Base-by-base conservation (phyloP, 1,140 invertebrate genomes). In the Lasaia peninsularis region DNA sequence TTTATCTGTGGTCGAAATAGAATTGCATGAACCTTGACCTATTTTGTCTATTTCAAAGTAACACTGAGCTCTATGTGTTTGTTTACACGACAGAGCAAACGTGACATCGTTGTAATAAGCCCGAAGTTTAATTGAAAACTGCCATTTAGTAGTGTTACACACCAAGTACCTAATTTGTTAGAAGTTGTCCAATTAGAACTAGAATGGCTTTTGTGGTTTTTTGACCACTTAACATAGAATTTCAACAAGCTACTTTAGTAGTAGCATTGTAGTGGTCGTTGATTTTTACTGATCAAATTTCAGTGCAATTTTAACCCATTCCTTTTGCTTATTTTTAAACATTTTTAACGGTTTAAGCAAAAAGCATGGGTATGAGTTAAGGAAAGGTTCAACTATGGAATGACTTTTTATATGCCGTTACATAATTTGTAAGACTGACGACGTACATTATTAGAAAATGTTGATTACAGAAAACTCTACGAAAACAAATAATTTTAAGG, bases 151-250 rank as follows among this genome's bases (percentile, higher is more conserved):
- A 20, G 18, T 48, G 44, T 48, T n/a, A 48, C 44, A 48, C 10
- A 48, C 18, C 44, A 48, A 48, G 44, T 24, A 24, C 44, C 44
- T 11, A 48, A 10, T 48, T 48, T 48, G 44, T 48, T 48, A 48
- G 44, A 48, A 48, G 44, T 48, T 48, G 21, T 48, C 44, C 44
- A 48, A 48, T 48, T 48, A 48, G 44, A 48, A 18, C n/a, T 18
- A 48, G 18, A 48, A 48, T 48, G 44, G 21, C n/a, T 21, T 21
- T 48, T 20, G 44, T 48, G 44, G 44, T 18, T 48, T 48, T 48
- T 5, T 48, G 18, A 20, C 40, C 20, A 48, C 18, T 48, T 48
- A 9, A 48, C 5, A n/a, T 48, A 20, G 40, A 21, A 48, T n/a
- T 48, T 48, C 16, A 20, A 48, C 20, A 48, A 48, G 2, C 11